Evolutionary conservation across 2,113 vertebrate genomes (phyloP), one percentile per base, ranked within the genome.

Genomic region (Sinosuthora webbiana): DNA sequence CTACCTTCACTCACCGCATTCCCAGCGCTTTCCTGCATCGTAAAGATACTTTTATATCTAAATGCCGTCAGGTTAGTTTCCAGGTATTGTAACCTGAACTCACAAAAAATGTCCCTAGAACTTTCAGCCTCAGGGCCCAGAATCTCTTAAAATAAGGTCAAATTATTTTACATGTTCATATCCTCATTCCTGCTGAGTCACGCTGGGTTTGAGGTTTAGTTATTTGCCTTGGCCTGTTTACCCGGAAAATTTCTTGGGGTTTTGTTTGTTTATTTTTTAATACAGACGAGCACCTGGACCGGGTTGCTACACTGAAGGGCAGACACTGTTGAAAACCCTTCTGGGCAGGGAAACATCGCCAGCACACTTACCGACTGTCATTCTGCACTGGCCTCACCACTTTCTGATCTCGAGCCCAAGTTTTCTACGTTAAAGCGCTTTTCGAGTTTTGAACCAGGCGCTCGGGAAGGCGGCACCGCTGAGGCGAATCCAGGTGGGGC

Each of bases 321-420:
- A 13, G 42, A 5, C 28, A 9, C 7, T 18, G 35, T 3, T 12
- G 53, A 49, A 33, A 59, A 14, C 39, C 9, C 30, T 45, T 53
- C 4, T 25, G 35, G 35, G 4, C 0, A 45, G 5, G 42, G 17
- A 42, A 5, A 59, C 21, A 17, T 6, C 2, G 8, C 9, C 69
- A 56, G 49, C 76, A 20, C n/a, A 75, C 55, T 55, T 9, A 27
- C 45, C 11, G 14, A 17, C 24, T 21, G 42, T 9, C n/a, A 33
- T 9, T 62, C 13, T 37, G 53, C 45, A 52, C 28, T n/a, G 25
- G 20, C 60, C 30, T 47, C 74, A 31, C 28, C 33, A 19, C 35
- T 33, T 37, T 49, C 27, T 22, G 23, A 1, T 65, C 23, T 65
- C 24, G 4, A 78, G 31, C 20, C 21, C 11, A 70, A 81, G 35